These are phyloP conservation scores for Cheilosia scutellata DNA, from an alignment of 2,888 invertebrate genomes.

Conservation along the genomic window DNA sequence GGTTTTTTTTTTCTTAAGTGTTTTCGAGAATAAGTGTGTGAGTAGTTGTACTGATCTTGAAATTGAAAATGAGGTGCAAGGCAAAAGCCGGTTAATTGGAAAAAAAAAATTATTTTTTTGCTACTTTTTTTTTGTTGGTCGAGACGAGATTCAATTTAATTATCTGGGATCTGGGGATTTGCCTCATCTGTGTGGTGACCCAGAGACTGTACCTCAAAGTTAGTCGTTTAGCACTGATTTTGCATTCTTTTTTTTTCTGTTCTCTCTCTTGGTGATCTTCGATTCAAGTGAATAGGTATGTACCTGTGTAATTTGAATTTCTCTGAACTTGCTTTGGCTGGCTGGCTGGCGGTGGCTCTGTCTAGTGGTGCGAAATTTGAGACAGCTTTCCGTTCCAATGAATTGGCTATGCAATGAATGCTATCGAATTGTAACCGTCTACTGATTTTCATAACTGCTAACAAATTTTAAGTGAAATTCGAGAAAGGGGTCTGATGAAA, in stretches of 20 bases:
- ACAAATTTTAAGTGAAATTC: constrained; percentile 30
- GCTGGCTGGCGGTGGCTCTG: background rate
- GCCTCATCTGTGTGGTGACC: constrained; percentile 1
- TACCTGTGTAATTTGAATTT: background rate
- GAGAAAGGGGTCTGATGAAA: constrained; percentile 17
- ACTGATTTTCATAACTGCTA: constrained; percentile 15
- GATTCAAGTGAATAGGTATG: constrained; percentile 7
- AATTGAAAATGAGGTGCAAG: constrained; percentile 22
- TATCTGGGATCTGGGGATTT: constrained; percentile 4
- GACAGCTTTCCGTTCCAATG: constrained; percentile 47
- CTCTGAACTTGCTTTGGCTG: constrained; percentile 11
- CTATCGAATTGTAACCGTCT: constrained; percentile 33
- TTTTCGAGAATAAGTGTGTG: constrained; percentile 27
- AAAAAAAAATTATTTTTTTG: background rate
- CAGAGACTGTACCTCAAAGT: constrained; percentile 64
- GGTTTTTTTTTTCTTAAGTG: constrained; percentile 12
- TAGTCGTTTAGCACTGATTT: constrained; percentile 29
- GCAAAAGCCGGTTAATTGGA: constrained; percentile 52
- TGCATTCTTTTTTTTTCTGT: constrained; percentile 16
- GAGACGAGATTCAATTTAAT: constrained; percentile 11
- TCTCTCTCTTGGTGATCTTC: constrained; percentile 25
- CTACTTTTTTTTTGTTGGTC: constrained; percentile 20
- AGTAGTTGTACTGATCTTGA: constrained; percentile 43
- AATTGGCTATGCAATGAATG: constrained; percentile 37
- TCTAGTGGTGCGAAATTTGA: constrained; percentile 56